phyloP scores from a whole-genome alignment of 1,140 invertebrate genomes.

The Doryteuthis pealeii region DNA sequence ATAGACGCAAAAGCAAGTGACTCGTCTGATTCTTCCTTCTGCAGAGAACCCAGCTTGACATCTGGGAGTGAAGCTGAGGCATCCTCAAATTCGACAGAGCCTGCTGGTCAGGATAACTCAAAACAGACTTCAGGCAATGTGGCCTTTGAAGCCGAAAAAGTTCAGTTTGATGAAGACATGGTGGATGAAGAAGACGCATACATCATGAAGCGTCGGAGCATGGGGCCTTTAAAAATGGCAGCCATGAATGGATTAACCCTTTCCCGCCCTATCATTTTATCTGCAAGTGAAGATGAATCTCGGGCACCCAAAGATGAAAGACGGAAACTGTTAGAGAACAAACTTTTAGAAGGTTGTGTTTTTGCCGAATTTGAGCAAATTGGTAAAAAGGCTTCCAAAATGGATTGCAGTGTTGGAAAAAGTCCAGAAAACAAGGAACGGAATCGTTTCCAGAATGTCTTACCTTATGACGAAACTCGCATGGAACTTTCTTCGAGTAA shows the following conservation, averaged over 20 bases:
- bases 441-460: constrained; percentile 70
- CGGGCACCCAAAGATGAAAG: constrained; percentile 58
- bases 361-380: constrained; percentile 87
- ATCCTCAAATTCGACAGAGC: not conserved
- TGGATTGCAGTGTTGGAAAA: constrained; percentile 70
- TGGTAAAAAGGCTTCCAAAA: constrained; percentile 73
- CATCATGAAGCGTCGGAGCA: constrained; percentile 22
- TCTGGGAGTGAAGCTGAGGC: not conserved
- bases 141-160: not conserved
- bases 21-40: not conserved
- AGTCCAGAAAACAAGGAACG: constrained; percentile 61
- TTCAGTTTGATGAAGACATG: not conserved
- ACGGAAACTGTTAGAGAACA: constrained; percentile 77
- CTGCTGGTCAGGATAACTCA: not conserved
- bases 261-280: constrained; percentile 56
- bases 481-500: constrained; percentile 74
- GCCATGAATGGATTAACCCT: constrained; percentile 61
- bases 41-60: not conserved
- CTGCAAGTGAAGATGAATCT: constrained; percentile 54
- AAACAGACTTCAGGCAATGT: too few species aligned
- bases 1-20: not conserved
- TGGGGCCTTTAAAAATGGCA: constrained; percentile 60
- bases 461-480: constrained; percentile 87
- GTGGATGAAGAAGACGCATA: constrained; percentile 1
- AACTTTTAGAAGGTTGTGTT: constrained; percentile 77